Conservation (phyloP, 2,797 vertebrate genomes). For the Sylvilagus floridanus region DNA sequence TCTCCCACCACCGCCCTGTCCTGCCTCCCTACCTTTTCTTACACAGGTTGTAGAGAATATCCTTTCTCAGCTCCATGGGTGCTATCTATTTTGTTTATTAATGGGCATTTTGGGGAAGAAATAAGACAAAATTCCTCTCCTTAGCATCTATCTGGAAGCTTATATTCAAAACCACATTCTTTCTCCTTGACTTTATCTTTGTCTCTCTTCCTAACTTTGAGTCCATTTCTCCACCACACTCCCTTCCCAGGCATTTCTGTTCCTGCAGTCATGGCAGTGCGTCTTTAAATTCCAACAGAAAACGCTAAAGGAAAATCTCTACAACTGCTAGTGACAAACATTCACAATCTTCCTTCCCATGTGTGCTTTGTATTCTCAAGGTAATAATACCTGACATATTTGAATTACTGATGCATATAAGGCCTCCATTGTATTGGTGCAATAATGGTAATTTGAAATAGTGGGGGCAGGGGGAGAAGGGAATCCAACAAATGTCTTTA, state of each 20-base stretch:
- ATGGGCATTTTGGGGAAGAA: conserved; percentile 25
- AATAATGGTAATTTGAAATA: conserved; percentile 82
- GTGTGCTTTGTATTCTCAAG: conserved; percentile 79
- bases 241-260: background rate
- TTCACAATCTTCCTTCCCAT: conserved; percentile 70
- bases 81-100: background rate
- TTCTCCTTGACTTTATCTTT: background rate
- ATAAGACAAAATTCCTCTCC: background rate
- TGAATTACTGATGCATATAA: conserved; percentile 84
- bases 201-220: background rate
- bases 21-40: background rate
- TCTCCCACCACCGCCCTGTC: background rate
- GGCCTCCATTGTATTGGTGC: conserved; percentile 83
- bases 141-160: background rate
- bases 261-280: conserved; percentile 59
- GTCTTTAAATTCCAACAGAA: conserved; percentile 76
- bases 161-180: background rate
- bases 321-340: conserved; percentile 68
- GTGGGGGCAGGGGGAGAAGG: background rate
- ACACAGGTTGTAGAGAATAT: background rate
- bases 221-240: background rate
- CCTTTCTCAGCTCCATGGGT: background rate
- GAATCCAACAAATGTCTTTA: background rate
- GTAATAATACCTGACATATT: conserved; percentile 85
- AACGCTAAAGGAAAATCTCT: conserved; percentile 70